phyloP scores from a whole-genome alignment of 2,797 vertebrate genomes.

The Phoeniculus purpureus region DNA sequence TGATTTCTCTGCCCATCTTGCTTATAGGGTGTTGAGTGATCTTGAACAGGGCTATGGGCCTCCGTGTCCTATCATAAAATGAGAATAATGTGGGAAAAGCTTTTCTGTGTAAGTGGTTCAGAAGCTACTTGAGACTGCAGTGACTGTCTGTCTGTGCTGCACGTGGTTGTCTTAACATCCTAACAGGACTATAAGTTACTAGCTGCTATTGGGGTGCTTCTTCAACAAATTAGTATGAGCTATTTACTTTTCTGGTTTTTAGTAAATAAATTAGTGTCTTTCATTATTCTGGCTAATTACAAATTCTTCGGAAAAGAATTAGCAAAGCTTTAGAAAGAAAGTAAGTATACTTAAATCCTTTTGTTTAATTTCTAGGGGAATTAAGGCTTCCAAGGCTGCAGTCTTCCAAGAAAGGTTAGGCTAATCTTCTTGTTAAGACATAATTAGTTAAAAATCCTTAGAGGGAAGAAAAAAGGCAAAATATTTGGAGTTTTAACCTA shows the following conservation, averaged over 20 bases:
- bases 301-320: background rate
- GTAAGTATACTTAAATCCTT: background rate
- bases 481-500: background rate
- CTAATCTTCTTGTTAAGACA: background rate
- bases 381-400: background rate
- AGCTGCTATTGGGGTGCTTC: background rate
- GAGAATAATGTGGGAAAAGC: conserved; percentile 43
- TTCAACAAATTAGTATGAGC: background rate
- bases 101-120: conserved; percentile 21
- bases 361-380: background rate
- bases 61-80: conserved; percentile 39
- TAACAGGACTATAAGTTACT: background rate
- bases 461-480: background rate
- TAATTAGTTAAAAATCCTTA: background rate
- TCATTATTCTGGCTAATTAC: background rate
- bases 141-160: background rate
- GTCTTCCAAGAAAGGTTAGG: background rate
- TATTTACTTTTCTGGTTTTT: background rate
- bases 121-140: background rate
- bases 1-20: conserved; percentile 21
- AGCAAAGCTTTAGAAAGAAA: background rate
- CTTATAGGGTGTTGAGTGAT: conserved; percentile 43
- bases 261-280: background rate
- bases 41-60: conserved; percentile 12
- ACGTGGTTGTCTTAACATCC: background rate